A percentile compares a stretch with the other conserved stretches of the same genome.
Evolutionary conservation across 1,140 invertebrate species (phyloP).

Genomic region (Diachasmimorpha longicaudata): DNA sequence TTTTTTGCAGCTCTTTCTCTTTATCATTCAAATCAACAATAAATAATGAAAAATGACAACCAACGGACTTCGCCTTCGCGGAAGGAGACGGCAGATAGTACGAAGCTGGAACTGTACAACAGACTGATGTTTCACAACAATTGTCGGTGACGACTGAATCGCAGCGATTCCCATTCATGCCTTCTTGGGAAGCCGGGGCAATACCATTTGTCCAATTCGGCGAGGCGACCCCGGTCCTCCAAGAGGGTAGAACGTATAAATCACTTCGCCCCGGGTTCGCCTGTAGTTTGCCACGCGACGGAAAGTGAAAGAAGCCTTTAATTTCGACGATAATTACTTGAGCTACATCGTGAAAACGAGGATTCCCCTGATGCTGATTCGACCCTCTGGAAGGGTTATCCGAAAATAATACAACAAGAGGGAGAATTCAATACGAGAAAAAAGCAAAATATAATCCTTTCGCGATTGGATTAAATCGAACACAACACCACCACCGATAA

Average conservation of each 20-base stretch:
- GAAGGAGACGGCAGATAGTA: too few species aligned
- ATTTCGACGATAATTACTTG: background rate
- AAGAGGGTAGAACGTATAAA: background rate
- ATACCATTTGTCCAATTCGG: background rate
- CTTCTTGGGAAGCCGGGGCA: background rate
- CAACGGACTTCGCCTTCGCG: too few species aligned
- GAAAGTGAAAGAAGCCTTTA: background rate
- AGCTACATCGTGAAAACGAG: background rate
- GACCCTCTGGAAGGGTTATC: background rate
- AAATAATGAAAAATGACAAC: too few species aligned
- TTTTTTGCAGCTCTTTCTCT: too few species aligned
- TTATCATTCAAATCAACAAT: too few species aligned
- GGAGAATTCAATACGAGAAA: background rate
- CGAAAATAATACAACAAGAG: background rate
- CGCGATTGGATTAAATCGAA: too few species aligned
- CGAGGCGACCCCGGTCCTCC: background rate
- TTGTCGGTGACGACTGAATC: background rate
- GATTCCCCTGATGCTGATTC: background rate
- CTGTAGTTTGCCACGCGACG: background rate
- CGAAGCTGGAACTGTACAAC: too few species aligned
- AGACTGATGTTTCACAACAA: background rate
- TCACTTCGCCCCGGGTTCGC: background rate
- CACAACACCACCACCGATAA: too few species aligned
- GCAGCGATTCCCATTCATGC: background rate
- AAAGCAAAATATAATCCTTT: too few species aligned